Evolutionary conservation across 2,888 invertebrate species (phyloP).

Genomic region (Odontothrips loti): DNA sequence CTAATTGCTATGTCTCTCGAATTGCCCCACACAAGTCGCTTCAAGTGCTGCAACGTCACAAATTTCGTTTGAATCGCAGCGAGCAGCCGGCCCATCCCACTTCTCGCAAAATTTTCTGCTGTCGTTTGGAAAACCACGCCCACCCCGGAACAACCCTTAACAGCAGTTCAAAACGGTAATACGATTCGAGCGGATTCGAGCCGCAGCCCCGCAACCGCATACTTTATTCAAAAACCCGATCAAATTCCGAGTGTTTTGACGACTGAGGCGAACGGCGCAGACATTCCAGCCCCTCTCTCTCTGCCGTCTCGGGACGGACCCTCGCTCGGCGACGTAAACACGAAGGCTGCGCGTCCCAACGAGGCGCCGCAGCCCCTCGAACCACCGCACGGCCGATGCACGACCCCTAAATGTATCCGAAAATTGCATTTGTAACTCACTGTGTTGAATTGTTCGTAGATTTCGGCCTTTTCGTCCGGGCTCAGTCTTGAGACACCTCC

Average conservation of each 20-base stretch:
- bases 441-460: slow-evolving; percentile 69
- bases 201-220: not conserved
- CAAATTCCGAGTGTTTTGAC: not conserved
- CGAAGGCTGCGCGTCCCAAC: not conserved
- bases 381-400: not conserved
- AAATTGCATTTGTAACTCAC: slow-evolving; percentile 51
- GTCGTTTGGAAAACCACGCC: not conserved
- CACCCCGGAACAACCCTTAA: not conserved
- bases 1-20: not conserved
- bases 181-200: too few relatives aligned
- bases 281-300: slow-evolving; percentile 1
- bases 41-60: not conserved
- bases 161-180: too few relatives aligned
- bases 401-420: not conserved
- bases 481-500: slow-evolving; percentile 36
- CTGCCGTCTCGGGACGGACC: not conserved
- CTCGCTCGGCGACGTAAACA: not conserved
- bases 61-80: not conserved
- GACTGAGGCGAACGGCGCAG: not conserved
- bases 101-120: not conserved
- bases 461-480: slow-evolving; percentile 65
- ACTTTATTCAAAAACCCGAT: not conserved
- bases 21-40: not conserved
- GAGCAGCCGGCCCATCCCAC: slow-evolving; percentile 7
- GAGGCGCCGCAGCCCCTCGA: not conserved